A percentile compares a stretch with the other conserved stretches of the same genome.
phyloP scores from a whole-genome alignment of 2,113 vertebrate genomes.

The Chlamydotis undulata region DNA sequence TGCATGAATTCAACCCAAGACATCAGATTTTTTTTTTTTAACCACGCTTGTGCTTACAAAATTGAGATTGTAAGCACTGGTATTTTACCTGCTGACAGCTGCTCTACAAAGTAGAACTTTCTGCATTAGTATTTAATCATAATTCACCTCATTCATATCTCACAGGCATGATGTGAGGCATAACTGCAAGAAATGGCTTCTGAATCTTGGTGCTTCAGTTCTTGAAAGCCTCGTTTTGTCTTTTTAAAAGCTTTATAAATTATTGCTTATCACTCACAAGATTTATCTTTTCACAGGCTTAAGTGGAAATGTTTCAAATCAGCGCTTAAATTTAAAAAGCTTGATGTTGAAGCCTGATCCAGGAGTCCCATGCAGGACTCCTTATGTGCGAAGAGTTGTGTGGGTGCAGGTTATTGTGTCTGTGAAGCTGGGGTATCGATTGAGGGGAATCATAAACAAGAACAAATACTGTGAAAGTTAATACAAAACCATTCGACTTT shows the following conservation, averaged over 20 bases:
- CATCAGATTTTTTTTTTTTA: background rate
- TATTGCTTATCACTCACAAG: background rate
- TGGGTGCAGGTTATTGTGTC: background rate
- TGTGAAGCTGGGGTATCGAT: background rate
- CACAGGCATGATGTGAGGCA: background rate
- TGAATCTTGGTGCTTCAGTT: background rate
- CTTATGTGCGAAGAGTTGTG: accelerated
- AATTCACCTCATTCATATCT: background rate
- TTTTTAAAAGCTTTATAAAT: background rate
- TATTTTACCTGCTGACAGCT: background rate
- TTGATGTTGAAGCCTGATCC: background rate
- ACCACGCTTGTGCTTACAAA: background rate
- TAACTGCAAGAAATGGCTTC: background rate
- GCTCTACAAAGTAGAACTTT: background rate
- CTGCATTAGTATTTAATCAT: background rate
- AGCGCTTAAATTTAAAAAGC: background rate
- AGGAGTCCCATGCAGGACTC: background rate
- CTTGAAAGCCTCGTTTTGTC: background rate
- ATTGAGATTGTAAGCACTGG: background rate
- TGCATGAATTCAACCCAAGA: background rate
- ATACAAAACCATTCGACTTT: background rate
- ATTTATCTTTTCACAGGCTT: background rate
- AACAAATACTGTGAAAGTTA: background rate
- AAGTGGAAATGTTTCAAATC: background rate
- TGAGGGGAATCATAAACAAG: background rate